These are phyloP conservation scores for Drosophila biarmipes DNA, from an alignment of 1,140 invertebrate species.

Conservation along the genomic window DNA sequence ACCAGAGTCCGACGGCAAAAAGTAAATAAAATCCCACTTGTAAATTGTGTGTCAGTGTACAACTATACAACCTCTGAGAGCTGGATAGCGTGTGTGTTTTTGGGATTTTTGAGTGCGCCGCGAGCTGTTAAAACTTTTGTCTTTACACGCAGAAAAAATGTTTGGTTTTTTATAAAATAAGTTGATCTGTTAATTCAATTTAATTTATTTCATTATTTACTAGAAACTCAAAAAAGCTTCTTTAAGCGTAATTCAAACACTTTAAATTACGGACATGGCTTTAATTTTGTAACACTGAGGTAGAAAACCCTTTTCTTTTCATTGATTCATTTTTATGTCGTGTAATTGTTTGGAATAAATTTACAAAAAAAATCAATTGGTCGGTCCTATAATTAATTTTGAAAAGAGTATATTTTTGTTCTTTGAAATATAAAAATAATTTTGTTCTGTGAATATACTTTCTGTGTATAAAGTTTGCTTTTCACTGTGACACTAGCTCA, in stretches of 20 bases:
- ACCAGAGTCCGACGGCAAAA: constrained; percentile 34
- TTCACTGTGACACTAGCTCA: constrained; percentile 24
- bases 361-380: no score
- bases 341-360: no score
- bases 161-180: no score
- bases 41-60: constrained; percentile 23
- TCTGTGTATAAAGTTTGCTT: constrained; percentile 1
- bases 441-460: not conserved
- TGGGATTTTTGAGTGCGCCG: constrained; percentile 31
- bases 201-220: no score
- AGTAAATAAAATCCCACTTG: constrained; percentile 39
- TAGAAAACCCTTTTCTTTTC: no score
- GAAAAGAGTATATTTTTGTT: not conserved
- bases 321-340: no score
- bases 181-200: no score
- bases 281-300: no score
- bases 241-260: no score
- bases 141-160: constrained; percentile 5
- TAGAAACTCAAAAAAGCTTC: no score
- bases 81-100: constrained; percentile 26
- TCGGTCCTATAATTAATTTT: not conserved
- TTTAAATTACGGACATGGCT: no score
- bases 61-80: constrained; percentile 16
- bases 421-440: not conserved
- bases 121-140: constrained; percentile 36